Base-by-base conservation (phyloP, 1,140 invertebrate genomes). In the Philaenus spumarius region DNA sequence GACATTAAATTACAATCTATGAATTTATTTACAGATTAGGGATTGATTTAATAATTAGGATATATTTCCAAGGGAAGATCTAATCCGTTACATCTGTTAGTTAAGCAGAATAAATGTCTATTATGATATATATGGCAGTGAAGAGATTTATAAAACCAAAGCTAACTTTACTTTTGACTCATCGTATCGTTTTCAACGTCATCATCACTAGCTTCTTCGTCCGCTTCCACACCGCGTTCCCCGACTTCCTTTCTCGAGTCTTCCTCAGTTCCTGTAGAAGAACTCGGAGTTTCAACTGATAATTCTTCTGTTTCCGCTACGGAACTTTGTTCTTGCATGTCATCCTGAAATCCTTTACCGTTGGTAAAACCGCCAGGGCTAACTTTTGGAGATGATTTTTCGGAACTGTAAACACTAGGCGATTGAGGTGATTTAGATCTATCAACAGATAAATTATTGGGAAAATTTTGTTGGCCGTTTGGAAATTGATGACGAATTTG, bases 261-360 rank as follows among this genome's bases (percentile, higher is more conserved):
- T 30, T 68, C 66, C 39, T 68, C 66, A 11, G 66, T 67, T 1
- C 64, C 64, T 19, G 67, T 68, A 1, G 66, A 66, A n/a, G 66
- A 67, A 20, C 66, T 68, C 1, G 66, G 66, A 2, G 66, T 68
- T 19, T 68, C 65, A 6, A 64, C 61, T 22, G 50, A 53, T 15
- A 53, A 22, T 22, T 53, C 50, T 53, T 53, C 50, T 39, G 50
- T 53, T 22, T 53, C 50, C 2, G 50, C 50, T 47, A 22, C 14
- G 22, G 34, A 19, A 9, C 11, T 30, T 11, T 26, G 22, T 17
- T 53, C 50, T 39, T 30, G 50, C 35, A 24, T 53, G 2, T 53
- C 50, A 15, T 53, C 50, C 11, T 53, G 50, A 14, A 39, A 53
- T 37, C 37, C 37, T 20, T 53, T 53, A 7, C 50, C 50, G 37